phyloP scores from a whole-genome alignment of 1,140 invertebrate species.

The Orius insidiosus region DNA sequence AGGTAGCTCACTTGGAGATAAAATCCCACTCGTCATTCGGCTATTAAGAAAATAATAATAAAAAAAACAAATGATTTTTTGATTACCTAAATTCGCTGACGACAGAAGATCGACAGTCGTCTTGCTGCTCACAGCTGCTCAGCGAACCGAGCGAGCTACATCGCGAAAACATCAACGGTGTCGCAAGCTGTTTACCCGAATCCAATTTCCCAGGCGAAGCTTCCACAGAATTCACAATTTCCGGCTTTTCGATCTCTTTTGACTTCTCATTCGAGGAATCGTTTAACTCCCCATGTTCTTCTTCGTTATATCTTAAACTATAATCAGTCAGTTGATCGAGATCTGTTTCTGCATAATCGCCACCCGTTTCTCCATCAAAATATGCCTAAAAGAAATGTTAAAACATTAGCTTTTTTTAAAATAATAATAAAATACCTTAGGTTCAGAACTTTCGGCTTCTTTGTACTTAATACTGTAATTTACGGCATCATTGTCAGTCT shows the following conservation, averaged over 20 bases:
- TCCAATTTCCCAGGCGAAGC: conserved; percentile 13
- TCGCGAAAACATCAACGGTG: conserved; percentile 87
- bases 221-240: conserved; percentile 12
- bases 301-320: conserved; percentile 65
- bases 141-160: conserved; percentile 79
- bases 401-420: too few species aligned
- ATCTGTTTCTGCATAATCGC: conserved; percentile 37
- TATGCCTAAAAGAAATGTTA: conserved; percentile 2
- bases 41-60: too few species aligned
- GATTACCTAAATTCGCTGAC: conserved; percentile 80
- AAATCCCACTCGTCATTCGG: conserved; percentile 71
- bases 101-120: conserved; percentile 75
- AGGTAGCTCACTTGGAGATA: conserved; percentile 83
- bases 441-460: conserved; percentile 19
- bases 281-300: conserved; percentile 34
- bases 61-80: too few species aligned
- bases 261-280: conserved; percentile 5
- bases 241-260: conserved; percentile 15
- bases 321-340: conserved; percentile 80
- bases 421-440: conserved; percentile 12
- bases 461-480: conserved; percentile 27
- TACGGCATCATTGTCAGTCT: conserved; percentile 25
- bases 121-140: conserved; percentile 56
- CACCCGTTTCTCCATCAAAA: conserved; percentile 3
- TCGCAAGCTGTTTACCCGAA: conserved; percentile 35